A percentile compares a stretch with the other conserved stretches of the same genome.
These are phyloP conservation scores for Polia nebulosa DNA, from an alignment of 2,888 invertebrate genomes.

Conservation along the genomic window DNA sequence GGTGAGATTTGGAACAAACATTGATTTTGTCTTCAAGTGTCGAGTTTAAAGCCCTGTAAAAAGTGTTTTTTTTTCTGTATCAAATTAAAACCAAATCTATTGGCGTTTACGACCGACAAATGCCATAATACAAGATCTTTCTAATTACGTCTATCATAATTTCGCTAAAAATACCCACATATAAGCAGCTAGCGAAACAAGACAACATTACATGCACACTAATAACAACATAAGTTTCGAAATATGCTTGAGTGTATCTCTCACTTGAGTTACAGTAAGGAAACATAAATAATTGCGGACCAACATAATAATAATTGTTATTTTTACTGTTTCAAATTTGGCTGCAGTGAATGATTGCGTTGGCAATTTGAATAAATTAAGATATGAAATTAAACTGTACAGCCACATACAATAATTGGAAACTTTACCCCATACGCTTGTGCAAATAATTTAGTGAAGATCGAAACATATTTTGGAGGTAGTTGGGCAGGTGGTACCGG, in stretches of 20 bases:
- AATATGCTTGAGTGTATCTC: conserved; percentile 6
- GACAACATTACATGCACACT: neutral
- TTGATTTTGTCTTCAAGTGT: no score
- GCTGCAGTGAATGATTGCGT: conserved; percentile 16
- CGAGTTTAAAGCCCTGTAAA: no score
- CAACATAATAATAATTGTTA: conserved; percentile 17
- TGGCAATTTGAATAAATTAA: neutral
- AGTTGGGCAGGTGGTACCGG: no score
- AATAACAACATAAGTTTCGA: conserved; percentile 3
- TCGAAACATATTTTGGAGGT: neutral
- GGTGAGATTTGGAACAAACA: no score
- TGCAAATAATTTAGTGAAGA: neutral
- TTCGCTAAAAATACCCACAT: neutral
- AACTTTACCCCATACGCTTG: neutral
- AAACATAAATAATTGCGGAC: conserved; percentile 21
- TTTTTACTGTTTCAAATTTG: conserved; percentile 15
- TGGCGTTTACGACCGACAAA: neutral
- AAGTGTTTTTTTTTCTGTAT: no score
- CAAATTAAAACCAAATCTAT: no score
- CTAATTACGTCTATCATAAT: neutral
- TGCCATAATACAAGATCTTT: neutral
- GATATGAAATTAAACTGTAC: neutral
- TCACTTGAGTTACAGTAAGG: neutral
- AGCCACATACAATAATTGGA: neutral
- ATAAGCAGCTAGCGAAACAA: conserved; percentile 16